Evolutionary conservation across 2,113 vertebrate species (phyloP).

Genomic region (Daubentonia madagascariensis): DNA sequence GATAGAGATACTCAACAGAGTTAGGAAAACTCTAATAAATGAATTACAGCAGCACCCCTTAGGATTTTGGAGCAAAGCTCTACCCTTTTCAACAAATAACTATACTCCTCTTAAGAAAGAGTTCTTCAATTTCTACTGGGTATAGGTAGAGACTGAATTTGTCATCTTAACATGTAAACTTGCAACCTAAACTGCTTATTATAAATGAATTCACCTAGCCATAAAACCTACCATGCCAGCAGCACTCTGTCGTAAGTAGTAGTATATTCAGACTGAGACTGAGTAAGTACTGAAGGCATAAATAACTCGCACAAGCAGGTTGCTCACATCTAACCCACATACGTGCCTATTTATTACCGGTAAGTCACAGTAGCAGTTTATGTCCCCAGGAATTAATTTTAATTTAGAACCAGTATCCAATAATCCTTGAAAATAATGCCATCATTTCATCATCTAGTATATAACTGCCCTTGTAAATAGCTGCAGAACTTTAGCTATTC

Average conservation of each 20-base stretch:
- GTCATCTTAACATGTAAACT: neutral
- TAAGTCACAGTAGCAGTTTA: neutral
- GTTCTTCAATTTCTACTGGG: neutral
- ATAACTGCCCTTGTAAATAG: neutral
- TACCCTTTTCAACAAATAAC: neutral
- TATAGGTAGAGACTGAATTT: neutral
- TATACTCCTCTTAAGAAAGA: neutral
- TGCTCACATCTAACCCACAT: neutral
- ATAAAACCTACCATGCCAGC: neutral
- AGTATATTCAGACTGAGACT: neutral
- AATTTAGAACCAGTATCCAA: neutral
- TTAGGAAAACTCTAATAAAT: neutral
- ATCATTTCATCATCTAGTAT: neutral
- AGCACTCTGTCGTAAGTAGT: neutral
- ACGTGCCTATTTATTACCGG: neutral
- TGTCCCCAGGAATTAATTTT: neutral
- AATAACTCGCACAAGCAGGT: neutral
- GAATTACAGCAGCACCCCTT: neutral
- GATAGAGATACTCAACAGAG: neutral
- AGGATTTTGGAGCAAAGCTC: neutral
- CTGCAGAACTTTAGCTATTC: neutral
- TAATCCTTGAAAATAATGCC: neutral
- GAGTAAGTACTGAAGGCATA: neutral
- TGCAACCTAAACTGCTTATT: neutral
- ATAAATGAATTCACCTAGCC: neutral